phyloP scores from a whole-genome alignment of 2,797 vertebrate genomes.

The Trachurus trachurus region DNA sequence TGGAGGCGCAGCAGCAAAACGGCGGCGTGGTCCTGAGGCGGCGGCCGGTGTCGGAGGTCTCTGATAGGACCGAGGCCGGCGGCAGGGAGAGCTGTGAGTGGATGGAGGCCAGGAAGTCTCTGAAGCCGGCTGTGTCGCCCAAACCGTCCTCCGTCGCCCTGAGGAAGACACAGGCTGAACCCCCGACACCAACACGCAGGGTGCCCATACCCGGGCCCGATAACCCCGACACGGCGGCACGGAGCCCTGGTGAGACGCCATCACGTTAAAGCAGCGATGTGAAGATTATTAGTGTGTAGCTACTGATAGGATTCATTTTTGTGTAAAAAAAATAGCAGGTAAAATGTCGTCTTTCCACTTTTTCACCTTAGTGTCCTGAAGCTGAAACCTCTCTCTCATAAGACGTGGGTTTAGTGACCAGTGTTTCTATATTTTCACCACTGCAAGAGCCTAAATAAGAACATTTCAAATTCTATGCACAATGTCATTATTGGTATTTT shows the following conservation, averaged over 20 bases:
- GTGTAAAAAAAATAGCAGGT: too few species aligned
- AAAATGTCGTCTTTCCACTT: too few species aligned
- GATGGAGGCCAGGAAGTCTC: slow-evolving; percentile 87
- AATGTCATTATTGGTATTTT: too few species aligned
- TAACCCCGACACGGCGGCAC: slow-evolving; percentile 79
- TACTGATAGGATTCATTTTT: too few species aligned
- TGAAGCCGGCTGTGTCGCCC: slow-evolving; percentile 93
- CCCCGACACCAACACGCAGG: slow-evolving; percentile 89
- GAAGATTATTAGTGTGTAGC: too few species aligned
- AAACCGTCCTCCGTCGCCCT: slow-evolving; percentile 88
- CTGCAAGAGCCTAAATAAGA: too few species aligned
- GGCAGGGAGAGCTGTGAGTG: slow-evolving; percentile 76
- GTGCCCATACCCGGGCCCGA: slow-evolving; percentile 91
- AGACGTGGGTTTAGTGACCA: too few species aligned
- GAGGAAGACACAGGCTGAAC: slow-evolving; percentile 86
- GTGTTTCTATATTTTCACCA: too few species aligned
- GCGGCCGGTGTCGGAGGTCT: slow-evolving; percentile 86
- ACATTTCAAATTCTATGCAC: too few species aligned
- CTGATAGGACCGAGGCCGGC: slow-evolving; percentile 70
- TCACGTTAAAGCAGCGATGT: too few species aligned
- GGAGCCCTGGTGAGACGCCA: slow-evolving; percentile 87
- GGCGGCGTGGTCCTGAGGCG: slow-evolving; percentile 79
- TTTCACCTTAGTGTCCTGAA: too few species aligned
- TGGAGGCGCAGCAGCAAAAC: slow-evolving; percentile 73
- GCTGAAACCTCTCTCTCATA: too few species aligned